phyloP scores from a whole-genome alignment of 2,888 invertebrate genomes.

The Agrotis clavis region DNA sequence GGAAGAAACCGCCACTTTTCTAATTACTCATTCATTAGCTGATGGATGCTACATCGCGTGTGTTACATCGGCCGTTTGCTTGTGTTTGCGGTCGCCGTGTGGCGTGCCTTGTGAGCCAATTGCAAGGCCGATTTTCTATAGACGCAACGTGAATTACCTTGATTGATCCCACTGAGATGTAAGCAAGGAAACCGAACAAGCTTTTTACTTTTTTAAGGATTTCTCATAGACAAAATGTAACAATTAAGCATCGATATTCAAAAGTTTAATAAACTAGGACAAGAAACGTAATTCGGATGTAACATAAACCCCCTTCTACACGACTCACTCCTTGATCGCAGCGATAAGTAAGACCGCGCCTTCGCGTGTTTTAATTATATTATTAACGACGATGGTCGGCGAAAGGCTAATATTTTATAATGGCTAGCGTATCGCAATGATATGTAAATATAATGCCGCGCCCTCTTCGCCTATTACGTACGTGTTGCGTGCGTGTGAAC shows the following conservation, averaged over 20 bases:
- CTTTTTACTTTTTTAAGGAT: neutral
- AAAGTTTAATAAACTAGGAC: constrained; percentile 52
- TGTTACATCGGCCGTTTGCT: constrained; percentile 64
- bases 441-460: constrained; percentile 90
- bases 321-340: constrained; percentile 83
- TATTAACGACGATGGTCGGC: constrained; percentile 88
- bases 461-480: constrained; percentile 83
- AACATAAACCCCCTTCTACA: constrained; percentile 66
- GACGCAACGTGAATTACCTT: constrained; percentile 41
- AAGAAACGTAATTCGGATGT: constrained; percentile 36
- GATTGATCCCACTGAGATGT: constrained; percentile 42
- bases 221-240: constrained; percentile 8
- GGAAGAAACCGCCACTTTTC: constrained; percentile 90
- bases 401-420: constrained; percentile 90
- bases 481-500: constrained; percentile 85
- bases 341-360: constrained; percentile 87
- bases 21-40: constrained; percentile 90
- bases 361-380: constrained; percentile 91
- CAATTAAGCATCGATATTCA: constrained; percentile 15
- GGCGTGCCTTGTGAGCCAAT: constrained; percentile 57
- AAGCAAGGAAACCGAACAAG: neutral
- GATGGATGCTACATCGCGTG: constrained; percentile 79
- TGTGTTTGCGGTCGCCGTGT: constrained; percentile 60
- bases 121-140: constrained; percentile 55
- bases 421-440: constrained; percentile 89